Base-by-base conservation (phyloP, 2,888 invertebrate genomes). In the Pyrrhosoma nymphula region DNA sequence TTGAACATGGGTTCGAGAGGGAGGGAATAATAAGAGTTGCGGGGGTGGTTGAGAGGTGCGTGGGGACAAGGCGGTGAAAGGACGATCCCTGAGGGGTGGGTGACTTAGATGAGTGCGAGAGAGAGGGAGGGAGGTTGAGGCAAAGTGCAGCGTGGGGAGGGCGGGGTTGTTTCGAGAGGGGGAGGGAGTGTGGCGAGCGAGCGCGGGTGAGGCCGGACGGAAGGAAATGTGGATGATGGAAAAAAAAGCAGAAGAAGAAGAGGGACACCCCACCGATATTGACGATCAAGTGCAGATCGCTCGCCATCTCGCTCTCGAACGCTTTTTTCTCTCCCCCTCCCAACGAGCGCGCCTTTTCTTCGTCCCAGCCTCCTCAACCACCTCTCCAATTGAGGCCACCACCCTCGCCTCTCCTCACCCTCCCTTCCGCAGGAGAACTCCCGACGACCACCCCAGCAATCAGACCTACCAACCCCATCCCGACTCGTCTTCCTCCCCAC, bases 231-330 rank as follows among this genome's bases (percentile, higher is more conserved):
- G 90, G 69, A 35, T 39, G 60, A 14, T 20, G 60, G 60, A 14
- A 88, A 23, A 39, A 56, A 90, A 56, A 16, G 91, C 30, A 30
- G 56, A 23, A 91, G 91, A 60, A 30, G 56, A 23, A 91, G 63
- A 91, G 93, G n/a, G 47, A 16, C 16, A 82, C 69, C 3, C 60
- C 60, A n/a, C 82, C 35, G 93, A 93, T 93, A 93, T 93, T 47
- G 93, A 93, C 93, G 93, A 93, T 75, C 93, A 69, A 93, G 89
- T 89, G 89, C 89, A 26, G 35, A 91, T 63, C 63, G 93, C 93
- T 93, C 93, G 47, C 93, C 47, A 69, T 35, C 47, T 39, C 39
- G 75, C 75, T 55, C 69, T 93, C 93, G 91, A 91, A 39, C 26
- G 47, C 16, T 30, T 93, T 75, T 91, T 90, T 20, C 30, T 26